Evolutionary conservation across 2,113 vertebrate species (phyloP), one percentile per base, ranked within the genome.

Genomic region (Tupaia chinensis): DNA sequence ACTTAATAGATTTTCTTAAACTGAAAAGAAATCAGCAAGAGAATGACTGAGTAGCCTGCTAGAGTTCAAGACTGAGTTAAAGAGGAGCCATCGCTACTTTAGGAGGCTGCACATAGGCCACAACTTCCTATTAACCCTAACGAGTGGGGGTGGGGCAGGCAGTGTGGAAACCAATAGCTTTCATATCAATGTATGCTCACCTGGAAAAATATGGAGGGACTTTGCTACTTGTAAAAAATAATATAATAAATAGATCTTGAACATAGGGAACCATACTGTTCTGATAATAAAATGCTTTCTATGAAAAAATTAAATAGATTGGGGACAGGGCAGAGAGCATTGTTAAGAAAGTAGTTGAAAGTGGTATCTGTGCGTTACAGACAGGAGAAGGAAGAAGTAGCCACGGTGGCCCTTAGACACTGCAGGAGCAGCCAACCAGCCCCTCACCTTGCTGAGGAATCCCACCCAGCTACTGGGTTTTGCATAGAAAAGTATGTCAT

Each of bases 1-100:
- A 16, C 15, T 7, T 22, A 12, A 17, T 5, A 78, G 32, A 32
- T 32, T 32, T 32, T 32, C 32, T 32, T 32, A 32, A 32, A 32
- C 32, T 32, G 99, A 99, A 99, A 97, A 99, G 99, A 98, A 99
- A 98, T 95, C 99, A 99, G 92, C 99, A 99, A 97, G 99, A 99
- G 25, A 99, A 99, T 15, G 99, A 99, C 93, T 98, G 98, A 98
- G 19, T 0, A 74, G 85, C 74, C 13, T 53, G 79, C 80, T 93
- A 63, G 96, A 96, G 69, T 6, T 32, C 84, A 78, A 92, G 93
- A 4, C 0, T 27, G 58, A 93, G 95, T 87, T 82, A 60, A 95
- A 97, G 79, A 95, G 90, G 96, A 92, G 93, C 27, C 34, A 14
- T 32, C 44, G 72, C 90, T 61, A 25, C 69, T 81, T n/a, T 32